Percentiles rank a stretch among this genome's conserved stretches.
phyloP scores from a whole-genome alignment of 2,888 invertebrate genomes.

The Netelia fuscicornis region DNA sequence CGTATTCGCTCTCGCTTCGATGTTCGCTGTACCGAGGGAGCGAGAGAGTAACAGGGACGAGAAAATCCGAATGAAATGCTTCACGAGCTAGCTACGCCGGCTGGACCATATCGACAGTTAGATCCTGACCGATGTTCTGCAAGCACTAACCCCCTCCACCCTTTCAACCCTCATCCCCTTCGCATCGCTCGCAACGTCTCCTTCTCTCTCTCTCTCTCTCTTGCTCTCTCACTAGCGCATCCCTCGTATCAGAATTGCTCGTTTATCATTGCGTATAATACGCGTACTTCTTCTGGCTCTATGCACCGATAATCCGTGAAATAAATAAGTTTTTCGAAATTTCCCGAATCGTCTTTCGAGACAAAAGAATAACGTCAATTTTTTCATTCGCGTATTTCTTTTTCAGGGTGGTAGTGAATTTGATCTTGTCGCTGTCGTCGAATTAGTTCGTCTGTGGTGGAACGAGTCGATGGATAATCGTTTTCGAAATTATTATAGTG shows the following conservation, averaged over 20 bases:
- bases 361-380: no score
- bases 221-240: neutral
- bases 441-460: no score
- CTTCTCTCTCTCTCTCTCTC: conserved; percentile 27
- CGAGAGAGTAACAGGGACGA: conserved; percentile 69
- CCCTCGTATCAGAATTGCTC: conserved; percentile 55
- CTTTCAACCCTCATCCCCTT: neutral
- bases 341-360: neutral
- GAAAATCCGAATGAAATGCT: conserved; percentile 74
- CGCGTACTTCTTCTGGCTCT: conserved; percentile 46
- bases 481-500: no score
- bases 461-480: no score
- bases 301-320: conserved; percentile 27
- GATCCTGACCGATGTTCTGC: conserved; percentile 83
- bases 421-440: no score
- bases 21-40: conserved; percentile 59
- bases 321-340: conserved; percentile 12
- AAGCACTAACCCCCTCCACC: conserved; percentile 20
- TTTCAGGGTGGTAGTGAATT: no score
- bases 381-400: no score
- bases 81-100: conserved; percentile 66
- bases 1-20: conserved; percentile 63
- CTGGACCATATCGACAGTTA: conserved; percentile 80
- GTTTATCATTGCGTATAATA: conserved; percentile 51
- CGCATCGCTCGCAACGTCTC: conserved; percentile 39